Conservation (phyloP, 2,797 vertebrate genomes). For the Syngnathus rostellatus region DNA sequence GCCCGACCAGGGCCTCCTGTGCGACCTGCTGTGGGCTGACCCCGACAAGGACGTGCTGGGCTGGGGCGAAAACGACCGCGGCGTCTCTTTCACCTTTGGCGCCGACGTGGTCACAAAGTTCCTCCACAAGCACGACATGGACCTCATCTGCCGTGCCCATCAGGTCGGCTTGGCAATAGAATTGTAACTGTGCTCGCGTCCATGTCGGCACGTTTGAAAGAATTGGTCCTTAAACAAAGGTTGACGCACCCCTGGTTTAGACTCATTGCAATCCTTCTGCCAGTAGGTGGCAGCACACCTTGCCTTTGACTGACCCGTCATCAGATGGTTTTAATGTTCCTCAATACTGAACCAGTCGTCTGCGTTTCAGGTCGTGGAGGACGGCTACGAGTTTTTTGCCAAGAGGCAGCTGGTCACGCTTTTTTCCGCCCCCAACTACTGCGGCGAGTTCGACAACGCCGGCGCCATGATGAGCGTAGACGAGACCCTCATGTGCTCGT, state of each 20-base stretch:
- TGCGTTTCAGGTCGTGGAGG: slow-evolving; percentile 69
- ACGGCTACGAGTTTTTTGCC: slow-evolving; percentile 78
- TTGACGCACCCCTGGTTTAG: background rate
- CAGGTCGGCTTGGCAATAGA: slow-evolving; percentile 54
- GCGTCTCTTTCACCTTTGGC: slow-evolving; percentile 77
- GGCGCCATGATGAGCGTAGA: slow-evolving; percentile 80
- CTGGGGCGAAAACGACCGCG: slow-evolving; percentile 77
- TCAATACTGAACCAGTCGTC: background rate
- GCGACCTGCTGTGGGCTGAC: slow-evolving; percentile 76
- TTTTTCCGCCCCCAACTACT: slow-evolving; percentile 78
- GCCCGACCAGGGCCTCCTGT: slow-evolving; percentile 76
- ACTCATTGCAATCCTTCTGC: background rate
- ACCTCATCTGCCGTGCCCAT: slow-evolving; percentile 77
- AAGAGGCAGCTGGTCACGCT: slow-evolving; percentile 77
- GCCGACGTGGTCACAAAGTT: slow-evolving; percentile 77
- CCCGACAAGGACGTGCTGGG: slow-evolving; percentile 76
- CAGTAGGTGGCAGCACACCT: background rate
- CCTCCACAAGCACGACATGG: slow-evolving; percentile 79
- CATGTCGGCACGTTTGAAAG: too few species aligned
- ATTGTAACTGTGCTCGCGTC: too few species aligned
- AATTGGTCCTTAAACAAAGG: too few species aligned
- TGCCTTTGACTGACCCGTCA: background rate
- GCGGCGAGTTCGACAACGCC: slow-evolving; percentile 76
- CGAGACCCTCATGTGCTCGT: slow-evolving; percentile 78
- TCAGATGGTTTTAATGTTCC: background rate